Base-by-base conservation (phyloP, 2,113 vertebrate genomes). In the Platysteira castanea region DNA sequence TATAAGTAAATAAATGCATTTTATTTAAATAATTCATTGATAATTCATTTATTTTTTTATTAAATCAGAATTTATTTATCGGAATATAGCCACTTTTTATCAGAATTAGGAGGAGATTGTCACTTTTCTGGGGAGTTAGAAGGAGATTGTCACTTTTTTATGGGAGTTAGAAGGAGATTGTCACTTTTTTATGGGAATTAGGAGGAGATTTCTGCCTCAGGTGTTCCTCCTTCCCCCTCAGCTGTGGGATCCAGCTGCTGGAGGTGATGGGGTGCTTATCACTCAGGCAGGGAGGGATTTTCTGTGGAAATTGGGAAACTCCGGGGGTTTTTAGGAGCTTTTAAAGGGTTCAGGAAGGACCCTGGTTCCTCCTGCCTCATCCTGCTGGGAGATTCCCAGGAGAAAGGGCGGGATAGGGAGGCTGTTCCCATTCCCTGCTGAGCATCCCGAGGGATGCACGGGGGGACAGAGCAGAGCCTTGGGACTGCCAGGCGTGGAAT, bases 281-380 rank as follows among this genome's bases (percentile, higher is more conserved):
- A 1, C 28, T 75, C 4, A 0, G 9, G 11, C 33, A 13, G 7
- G 1, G 18, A 47, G 21, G 31, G 52, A 28, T 68, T 35, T 67
- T 10, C 60, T 30, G 30, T 24, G 52, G 5, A 16, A 53, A 14
- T 20, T 28, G 63, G 37, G 90, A 57, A 79, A 39, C 18, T 19
- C 8, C 0, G 7, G 73, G 41, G 26, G 42, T 1, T 59, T 71
- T 50, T 11, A n/a, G 73, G n/a, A 82, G 9, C 53, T 64, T 71
- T 35, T 6, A 17, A 1, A 6, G 56, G 11, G 5, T 20, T 81
- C 33, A 23, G 74, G 21, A 41, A 16, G 33, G 44, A 33, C 18
- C 7, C 22, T 80, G 63, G 7, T 30, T 77, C 42, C 21, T 85
- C 9, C 67, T 64, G n/a, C 54, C 52, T 42, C 35, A 6, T 6